Percentiles rank a stretch among this genome's conserved stretches.
These are phyloP conservation scores for Pantala flavescens DNA, from an alignment of 1,140 invertebrate species.

Conservation along the genomic window DNA sequence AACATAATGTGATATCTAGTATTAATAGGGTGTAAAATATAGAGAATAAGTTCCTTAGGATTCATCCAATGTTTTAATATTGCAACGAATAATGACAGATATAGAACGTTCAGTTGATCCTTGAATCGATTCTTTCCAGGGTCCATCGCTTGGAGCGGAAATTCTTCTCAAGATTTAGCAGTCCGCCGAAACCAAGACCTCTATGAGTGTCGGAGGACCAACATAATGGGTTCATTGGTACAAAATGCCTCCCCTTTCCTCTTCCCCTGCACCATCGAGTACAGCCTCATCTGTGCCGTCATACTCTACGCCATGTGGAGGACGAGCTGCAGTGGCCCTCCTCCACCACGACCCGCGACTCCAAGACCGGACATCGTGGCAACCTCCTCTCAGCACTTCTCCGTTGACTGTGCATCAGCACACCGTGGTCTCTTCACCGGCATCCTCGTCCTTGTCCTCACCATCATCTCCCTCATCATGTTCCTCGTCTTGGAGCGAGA, in stretches of 20 bases:
- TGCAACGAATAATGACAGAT: no score
- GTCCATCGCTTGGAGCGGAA: no score
- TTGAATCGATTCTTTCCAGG: no score
- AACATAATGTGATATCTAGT: no score
- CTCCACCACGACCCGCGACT: neutral
- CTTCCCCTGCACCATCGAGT: slow-evolving; percentile 85
- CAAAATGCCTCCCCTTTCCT: slow-evolving; percentile 74
- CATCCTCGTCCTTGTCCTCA: slow-evolving; percentile 52
- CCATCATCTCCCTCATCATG: slow-evolving; percentile 59
- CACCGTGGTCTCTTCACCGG: slow-evolving; percentile 60
- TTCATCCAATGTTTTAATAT: no score
- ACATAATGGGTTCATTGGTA: slow-evolving; percentile 51
- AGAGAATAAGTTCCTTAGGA: no score
- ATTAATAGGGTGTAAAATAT: no score
- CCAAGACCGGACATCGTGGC: neutral
- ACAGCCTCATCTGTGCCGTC: slow-evolving; percentile 69
- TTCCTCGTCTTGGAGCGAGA: slow-evolving; percentile 57
- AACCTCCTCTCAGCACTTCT: slow-evolving; percentile 48
- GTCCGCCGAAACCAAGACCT: slow-evolving; percentile 20
- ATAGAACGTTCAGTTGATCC: no score
- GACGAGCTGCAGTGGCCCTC: slow-evolving; percentile 25
- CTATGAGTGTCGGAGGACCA: slow-evolving; percentile 23
- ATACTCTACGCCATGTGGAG: slow-evolving; percentile 76
- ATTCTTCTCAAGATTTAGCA: neutral
- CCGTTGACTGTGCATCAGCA: slow-evolving; percentile 59